Evolutionary conservation across 1,140 invertebrate genomes (phyloP), one percentile per base, ranked within the genome.

Genomic region (Acyrthosiphon pisum): DNA sequence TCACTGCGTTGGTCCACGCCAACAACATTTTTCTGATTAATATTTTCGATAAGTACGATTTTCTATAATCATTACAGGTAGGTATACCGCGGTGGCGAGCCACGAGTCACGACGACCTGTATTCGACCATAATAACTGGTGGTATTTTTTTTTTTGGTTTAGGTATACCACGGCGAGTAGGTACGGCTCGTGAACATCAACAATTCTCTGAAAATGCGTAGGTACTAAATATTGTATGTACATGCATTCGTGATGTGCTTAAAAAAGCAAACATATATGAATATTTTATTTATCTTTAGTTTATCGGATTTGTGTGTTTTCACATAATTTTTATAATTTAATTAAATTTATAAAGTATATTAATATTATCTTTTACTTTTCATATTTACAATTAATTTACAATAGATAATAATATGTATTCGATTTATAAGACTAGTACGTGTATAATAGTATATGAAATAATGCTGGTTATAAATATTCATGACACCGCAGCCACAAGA

Each of bases 1-100:
- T 76, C 60, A 76, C 30, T 1, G 60, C 14, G 18, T n/a, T n/a
- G 60, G 60, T 76, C 60, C 30, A n/a, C 30, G 60, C 30, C 30
- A 76, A 76, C 60, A 76, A 76, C 60, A 6, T 76, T 76, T 76
- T 76, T n/a, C 30, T 76, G 60, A 76, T 76, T 76, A 76, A 76
- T 76, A 76, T 76, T 76, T 76, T n/a, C 60, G 60, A 76, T 76
- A 76, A 76, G 60, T 76, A 76, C 60, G n/a, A 76, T 76, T 76
- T 76, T 76, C 60, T 76, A 76, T n/a, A 76, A 76, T n/a, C 60
- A 76, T 76, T 76, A 76, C 14, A 53, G 11, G 6, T 26, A 30
- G 60, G 60, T 68, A 76, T n/a, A n/a, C 60, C 60, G 60, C 60
- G n/a, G 30, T 1, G 30, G 60, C n/a, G 30, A n/a, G n/a, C 60